Conservation (phyloP, 1,140 invertebrate genomes). For the Tribolium madens region DNA sequence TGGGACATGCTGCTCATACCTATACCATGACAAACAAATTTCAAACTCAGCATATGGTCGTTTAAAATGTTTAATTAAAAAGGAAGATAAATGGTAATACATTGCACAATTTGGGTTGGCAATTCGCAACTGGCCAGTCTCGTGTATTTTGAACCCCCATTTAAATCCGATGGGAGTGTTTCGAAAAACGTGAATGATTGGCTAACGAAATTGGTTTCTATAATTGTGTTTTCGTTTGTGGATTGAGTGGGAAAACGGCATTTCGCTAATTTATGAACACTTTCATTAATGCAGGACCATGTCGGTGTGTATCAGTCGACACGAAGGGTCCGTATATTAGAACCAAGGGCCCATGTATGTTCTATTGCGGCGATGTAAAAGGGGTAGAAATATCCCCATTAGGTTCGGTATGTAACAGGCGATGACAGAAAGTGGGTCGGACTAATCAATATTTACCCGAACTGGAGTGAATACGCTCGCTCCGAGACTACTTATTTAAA, state of each 20-base stretch:
- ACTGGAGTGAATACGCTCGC: conserved; percentile 42
- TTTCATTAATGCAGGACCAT: conserved; percentile 19
- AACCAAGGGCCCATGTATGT: conserved; percentile 20
- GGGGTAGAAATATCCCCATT: conserved; percentile 41
- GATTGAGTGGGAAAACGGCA: conserved; percentile 12
- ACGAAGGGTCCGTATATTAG: conserved; percentile 30
- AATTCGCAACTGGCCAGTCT: neutral
- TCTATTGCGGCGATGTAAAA: conserved; percentile 21
- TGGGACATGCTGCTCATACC: too few species aligned
- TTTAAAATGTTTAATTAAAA: neutral
- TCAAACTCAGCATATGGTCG: neutral
- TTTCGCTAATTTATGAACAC: conserved; percentile 33
- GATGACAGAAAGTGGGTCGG: conserved; percentile 45
- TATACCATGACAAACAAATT: too few species aligned
- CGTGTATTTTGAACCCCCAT: neutral
- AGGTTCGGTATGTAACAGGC: conserved; percentile 43
- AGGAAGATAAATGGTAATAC: neutral
- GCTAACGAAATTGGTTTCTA: conserved; percentile 35
- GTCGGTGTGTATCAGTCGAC: conserved; percentile 14
- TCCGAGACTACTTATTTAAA: conserved; percentile 49
- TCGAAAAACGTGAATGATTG: conserved; percentile 28
- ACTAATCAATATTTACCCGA: conserved; percentile 46
- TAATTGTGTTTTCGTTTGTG: conserved; percentile 31
- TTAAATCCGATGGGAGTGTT: conserved; percentile 14
- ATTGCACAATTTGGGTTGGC: neutral